Evolutionary conservation across 1,140 invertebrate genomes (phyloP).

Genomic region (Leptoteleia sp.): DNA sequence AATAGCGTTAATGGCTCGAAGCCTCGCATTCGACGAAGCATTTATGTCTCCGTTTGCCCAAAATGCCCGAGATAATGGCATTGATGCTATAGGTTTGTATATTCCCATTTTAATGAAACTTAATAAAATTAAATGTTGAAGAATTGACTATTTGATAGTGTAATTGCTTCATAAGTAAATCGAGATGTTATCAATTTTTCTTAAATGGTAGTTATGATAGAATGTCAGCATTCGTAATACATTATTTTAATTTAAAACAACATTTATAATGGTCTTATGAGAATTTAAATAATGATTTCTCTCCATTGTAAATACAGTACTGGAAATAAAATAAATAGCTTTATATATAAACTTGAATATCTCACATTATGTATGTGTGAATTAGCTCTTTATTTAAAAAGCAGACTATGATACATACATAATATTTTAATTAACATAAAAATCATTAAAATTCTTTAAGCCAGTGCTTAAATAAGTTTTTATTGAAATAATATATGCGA

Average conservation of each 20-base stretch:
- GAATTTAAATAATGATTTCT: too few species aligned
- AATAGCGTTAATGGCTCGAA: slow-evolving; percentile 96
- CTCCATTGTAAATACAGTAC: too few species aligned
- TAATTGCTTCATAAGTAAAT: too few species aligned
- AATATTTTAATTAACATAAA: neutral
- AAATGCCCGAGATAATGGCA: slow-evolving; percentile 95
- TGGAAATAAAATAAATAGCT: too few species aligned
- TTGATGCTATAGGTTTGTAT: slow-evolving; percentile 92
- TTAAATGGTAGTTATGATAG: too few species aligned
- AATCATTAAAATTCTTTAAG: slow-evolving; percentile 5
- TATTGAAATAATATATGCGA: slow-evolving; percentile 10
- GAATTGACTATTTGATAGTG: too few species aligned
- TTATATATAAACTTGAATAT: neutral
- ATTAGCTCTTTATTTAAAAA: neutral
- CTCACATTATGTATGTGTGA: neutral
- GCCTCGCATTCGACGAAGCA: slow-evolving; percentile 94
- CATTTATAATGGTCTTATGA: too few species aligned
- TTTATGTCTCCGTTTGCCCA: slow-evolving; percentile 98
- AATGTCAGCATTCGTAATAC: too few species aligned
- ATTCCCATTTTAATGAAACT: too few species aligned
- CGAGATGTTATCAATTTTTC: too few species aligned
- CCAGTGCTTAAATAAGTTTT: neutral
- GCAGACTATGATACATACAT: neutral
- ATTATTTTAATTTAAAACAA: too few species aligned
- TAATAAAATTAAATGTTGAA: too few species aligned